These are phyloP conservation scores for Melieria picta DNA, from an alignment of 2,888 invertebrate genomes.

Conservation along the genomic window DNA sequence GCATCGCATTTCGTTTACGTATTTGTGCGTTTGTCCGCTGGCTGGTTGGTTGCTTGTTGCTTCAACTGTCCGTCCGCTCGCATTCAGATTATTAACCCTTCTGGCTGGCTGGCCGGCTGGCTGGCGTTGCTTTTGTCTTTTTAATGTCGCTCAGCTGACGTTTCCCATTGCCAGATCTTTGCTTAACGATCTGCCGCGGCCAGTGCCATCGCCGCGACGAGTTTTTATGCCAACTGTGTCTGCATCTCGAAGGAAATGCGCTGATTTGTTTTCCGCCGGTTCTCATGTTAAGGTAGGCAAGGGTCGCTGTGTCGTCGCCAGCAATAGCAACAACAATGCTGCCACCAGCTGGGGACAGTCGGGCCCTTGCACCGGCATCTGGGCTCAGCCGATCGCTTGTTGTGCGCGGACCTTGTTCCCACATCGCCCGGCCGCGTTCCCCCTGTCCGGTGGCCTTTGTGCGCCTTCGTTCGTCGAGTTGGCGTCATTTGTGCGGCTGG, in stretches of 20 bases:
- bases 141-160: conserved; percentile 55
- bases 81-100: neutral
- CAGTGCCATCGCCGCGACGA: conserved; percentile 4
- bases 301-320: conserved; percentile 37
- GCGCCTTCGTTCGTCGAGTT: conserved; percentile 15
- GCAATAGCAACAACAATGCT: neutral
- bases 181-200: neutral
- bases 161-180: conserved; percentile 43
- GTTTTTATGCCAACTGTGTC: neutral
- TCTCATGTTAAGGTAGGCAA: conserved; percentile 49
- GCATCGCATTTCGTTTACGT: conserved; percentile 41
- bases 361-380: conserved; percentile 8
- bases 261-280: conserved; percentile 28
- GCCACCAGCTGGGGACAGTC: conserved; percentile 5
- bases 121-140: conserved; percentile 9
- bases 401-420: neutral
- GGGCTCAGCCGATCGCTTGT: neutral
- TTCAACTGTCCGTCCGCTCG: neutral
- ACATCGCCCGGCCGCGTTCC: conserved; percentile 9
- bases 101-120: neutral
- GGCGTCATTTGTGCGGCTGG: conserved; percentile 2
- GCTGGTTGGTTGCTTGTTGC: neutral
- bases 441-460: neutral
- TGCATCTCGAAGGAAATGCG: conserved; percentile 9
- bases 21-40: neutral